Evolutionary conservation across 1,140 invertebrate genomes (phyloP), one percentile per base, ranked within the genome.

Genomic region (Semibalanus balanoides): DNA sequence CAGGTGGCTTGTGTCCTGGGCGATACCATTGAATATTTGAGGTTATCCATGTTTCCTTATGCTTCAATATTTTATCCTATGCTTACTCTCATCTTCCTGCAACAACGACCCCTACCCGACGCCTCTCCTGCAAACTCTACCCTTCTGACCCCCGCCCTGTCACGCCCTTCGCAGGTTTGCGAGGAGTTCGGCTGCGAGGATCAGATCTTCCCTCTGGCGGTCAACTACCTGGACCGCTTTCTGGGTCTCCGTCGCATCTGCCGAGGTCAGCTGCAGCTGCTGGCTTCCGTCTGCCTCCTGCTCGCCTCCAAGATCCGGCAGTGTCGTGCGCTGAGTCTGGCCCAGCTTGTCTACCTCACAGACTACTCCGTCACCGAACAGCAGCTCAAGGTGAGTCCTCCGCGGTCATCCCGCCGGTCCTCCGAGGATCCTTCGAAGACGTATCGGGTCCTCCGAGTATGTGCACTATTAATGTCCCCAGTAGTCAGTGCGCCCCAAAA

Each of bases 211-310:
- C 88, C 91, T 9, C 85, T 97, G 80, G 92, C 95, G 30, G 90
- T 96, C 83, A 95, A 94, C 82, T 96, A 94, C 84, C 84, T 98
- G 86, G 94, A 98, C 85, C 88, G 95, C 82, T 96, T 96, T 86
- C 85, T 98, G 79, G 91, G 89, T 79, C 88, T 89, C 71, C 90
- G 90, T 82, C 79, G 82, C 69, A 88, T 90, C 28, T 90, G 93
- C 79, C 87, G 88, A 78, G 93, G 87, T 75, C 92, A 94, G 81
- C 87, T 98, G 43, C 95, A 98, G 86, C 87, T 96, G 29, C 85
- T 97, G 79, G 95, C 92, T 35, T 91, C 93, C 0, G 91, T 91
- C 27, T 96, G 94, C 81, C 88, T 97, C 78, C 87, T 97, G 77
- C 86, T 98, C 75, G 92, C 94, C 3, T 96, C 94, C 28, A 98